Base-by-base conservation (phyloP, 2,888 invertebrate species). In the Drosophila fulvimacula region DNA sequence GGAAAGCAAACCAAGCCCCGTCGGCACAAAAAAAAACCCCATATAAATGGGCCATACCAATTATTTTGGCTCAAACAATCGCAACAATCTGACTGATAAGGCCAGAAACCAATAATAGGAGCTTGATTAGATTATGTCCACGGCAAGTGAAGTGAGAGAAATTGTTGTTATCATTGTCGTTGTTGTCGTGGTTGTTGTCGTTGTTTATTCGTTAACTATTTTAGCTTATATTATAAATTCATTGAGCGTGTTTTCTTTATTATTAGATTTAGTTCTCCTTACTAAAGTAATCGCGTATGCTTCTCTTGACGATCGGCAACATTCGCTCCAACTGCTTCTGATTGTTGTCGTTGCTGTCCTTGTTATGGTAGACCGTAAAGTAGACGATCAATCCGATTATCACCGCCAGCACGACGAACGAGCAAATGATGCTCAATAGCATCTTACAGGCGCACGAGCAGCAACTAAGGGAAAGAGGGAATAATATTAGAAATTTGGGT, bases 351-450 rank as follows among this genome's bases (percentile, higher is more conserved):
- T 68, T 72, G n/a, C 67, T 85, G 36, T 87, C 82, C 73, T 91
- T 91, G 69, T 91, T 68, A 49, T 88, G 78, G 65, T 69, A 92
- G 1, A 89, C 89, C 0, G 88, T 82, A 69, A 92, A 92, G 82
- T 92, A 92, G 5, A 92, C 88, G 58, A 92, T 91, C 38, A 92
- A 17, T 15, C 90, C 92, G 49, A 92, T 91, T 7, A 92, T 65
- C 39, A 92, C 76, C 15, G 83, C 5, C 7, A 92, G 27, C 9
- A 89, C 71, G 0, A 92, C 27, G 10, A 73, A 39, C 0, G 89
- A 88, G 61, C 85, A 90, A 5, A 92, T 51, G 9, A 90, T 75
- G 66, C 90, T 83, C 59, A 89, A 11, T 0, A 92, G 39, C 86
- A 91, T 79, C 64, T 90, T 90, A 60, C 82, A 90, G 34, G 92